Percentiles rank a stretch among this genome's conserved stretches.
phyloP scores from a whole-genome alignment of 2,113 vertebrate genomes.

The Epinephelus lanceolatus region DNA sequence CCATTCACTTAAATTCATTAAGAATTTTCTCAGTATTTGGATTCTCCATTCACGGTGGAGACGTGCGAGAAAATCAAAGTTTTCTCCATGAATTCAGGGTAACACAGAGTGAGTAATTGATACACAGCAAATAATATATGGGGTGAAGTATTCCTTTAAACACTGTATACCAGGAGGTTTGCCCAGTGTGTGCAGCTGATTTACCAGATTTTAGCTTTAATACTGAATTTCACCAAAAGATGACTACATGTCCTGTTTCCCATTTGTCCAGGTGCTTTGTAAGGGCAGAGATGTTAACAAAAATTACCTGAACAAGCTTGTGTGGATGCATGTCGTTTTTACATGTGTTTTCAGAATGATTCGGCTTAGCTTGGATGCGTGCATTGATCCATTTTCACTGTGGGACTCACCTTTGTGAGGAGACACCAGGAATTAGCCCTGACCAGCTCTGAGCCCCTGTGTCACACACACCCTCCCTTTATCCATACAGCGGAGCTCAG shows the following conservation, averaged over 20 bases:
- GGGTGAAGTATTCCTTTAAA: not conserved
- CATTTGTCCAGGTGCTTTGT: not conserved
- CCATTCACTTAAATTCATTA: too few relatives aligned
- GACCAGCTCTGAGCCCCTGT: conserved; percentile 46
- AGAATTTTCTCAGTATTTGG: too few relatives aligned
- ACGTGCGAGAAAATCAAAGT: too few relatives aligned
- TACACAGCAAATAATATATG: too few relatives aligned
- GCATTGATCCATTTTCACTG: conserved; percentile 44
- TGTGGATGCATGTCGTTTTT: not conserved
- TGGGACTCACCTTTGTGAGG: conserved; percentile 52
- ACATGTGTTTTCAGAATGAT: not conserved
- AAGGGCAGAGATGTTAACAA: not conserved
- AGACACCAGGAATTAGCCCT: conserved; percentile 65
- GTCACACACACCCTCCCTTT: conserved; percentile 58
- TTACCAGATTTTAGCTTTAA: not conserved
- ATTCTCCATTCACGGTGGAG: too few relatives aligned
- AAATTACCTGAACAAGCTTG: not conserved
- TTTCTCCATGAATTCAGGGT: too few relatives aligned
- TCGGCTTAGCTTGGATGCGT: conserved; percentile 4
- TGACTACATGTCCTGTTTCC: not conserved
- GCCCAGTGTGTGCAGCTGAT: not conserved
- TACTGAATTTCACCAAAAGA: too few relatives aligned
- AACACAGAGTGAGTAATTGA: too few relatives aligned
- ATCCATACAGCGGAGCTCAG: conserved; percentile 81
- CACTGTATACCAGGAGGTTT: not conserved